These are phyloP conservation scores for Argyrosomus regius DNA, from an alignment of 2,797 vertebrate genomes.

Conservation along the genomic window DNA sequence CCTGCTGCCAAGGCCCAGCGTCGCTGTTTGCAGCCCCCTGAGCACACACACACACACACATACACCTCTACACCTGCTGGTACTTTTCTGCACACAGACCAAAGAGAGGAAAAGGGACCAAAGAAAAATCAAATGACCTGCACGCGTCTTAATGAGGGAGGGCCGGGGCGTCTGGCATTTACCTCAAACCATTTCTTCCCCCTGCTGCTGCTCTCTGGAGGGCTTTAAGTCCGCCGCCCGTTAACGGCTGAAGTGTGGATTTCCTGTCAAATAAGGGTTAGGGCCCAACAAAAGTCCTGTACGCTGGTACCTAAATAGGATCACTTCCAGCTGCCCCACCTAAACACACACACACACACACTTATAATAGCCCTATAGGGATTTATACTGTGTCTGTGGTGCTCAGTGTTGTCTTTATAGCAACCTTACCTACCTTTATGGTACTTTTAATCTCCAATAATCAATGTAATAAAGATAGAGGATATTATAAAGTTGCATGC, in stretches of 20 bases:
- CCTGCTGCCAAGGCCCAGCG: slow-evolving; percentile 54
- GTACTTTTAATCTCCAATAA: slow-evolving; percentile 56
- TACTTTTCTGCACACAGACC: slow-evolving; percentile 59
- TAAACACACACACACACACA: slow-evolving; percentile 57
- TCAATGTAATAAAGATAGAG: slow-evolving; percentile 50
- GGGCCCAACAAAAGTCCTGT: slow-evolving; percentile 81
- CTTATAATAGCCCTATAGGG: slow-evolving; percentile 51
- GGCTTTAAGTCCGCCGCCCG: slow-evolving; percentile 79
- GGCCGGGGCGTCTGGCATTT: slow-evolving; percentile 76
- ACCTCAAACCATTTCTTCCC: slow-evolving; percentile 71
- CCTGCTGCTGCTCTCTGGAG: slow-evolving; percentile 78
- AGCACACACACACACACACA: slow-evolving; percentile 43
- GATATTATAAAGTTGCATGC: slow-evolving; percentile 34
- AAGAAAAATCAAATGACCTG: slow-evolving; percentile 79
- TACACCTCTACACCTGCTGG: slow-evolving; percentile 78
- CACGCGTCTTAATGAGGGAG: slow-evolving; percentile 83
- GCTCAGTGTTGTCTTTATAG: slow-evolving; percentile 58
- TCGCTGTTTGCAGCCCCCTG: slow-evolving; percentile 22
- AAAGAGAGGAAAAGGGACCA: slow-evolving; percentile 67
- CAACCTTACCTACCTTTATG: slow-evolving; percentile 58
- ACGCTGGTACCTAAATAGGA: slow-evolving; percentile 79
- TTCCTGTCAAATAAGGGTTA: slow-evolving; percentile 86
- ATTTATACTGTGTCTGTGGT: slow-evolving; percentile 54
- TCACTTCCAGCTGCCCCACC: slow-evolving; percentile 83
- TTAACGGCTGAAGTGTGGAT: slow-evolving; percentile 88